Evolutionary conservation across 1,140 invertebrate genomes (phyloP).

Genomic region (Globodera ellingtonae): DNA sequence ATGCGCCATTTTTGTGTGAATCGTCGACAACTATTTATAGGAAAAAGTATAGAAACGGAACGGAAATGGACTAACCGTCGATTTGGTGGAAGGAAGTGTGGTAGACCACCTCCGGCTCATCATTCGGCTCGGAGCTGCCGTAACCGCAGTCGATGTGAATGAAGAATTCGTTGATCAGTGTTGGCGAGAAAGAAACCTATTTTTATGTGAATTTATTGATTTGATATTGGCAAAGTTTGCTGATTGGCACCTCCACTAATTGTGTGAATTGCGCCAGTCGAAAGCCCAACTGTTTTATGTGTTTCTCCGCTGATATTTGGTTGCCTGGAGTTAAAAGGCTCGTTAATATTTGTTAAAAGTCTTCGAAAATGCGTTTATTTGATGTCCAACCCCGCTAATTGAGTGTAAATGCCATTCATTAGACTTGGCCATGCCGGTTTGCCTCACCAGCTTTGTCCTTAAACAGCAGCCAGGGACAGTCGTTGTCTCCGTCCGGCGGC

Average conservation of each 20-base stretch:
- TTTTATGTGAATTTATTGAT: too few species aligned
- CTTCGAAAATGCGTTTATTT: background rate
- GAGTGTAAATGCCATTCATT: too few species aligned
- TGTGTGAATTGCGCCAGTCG: constrained; percentile 2
- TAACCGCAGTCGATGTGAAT: background rate
- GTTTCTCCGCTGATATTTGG: background rate
- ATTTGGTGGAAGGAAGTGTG: background rate
- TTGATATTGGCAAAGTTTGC: too few species aligned
- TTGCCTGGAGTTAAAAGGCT: background rate
- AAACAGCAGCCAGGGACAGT: constrained; percentile 2
- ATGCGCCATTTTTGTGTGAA: constrained; percentile 1
- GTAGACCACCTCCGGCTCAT: constrained; percentile 1
- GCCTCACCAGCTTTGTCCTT: constrained; percentile 7
- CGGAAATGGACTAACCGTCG: background rate
- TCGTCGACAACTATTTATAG: background rate
- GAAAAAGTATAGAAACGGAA: background rate
- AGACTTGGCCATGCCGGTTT: background rate
- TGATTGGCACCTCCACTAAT: background rate
- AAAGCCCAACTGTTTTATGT: constrained; percentile 11
- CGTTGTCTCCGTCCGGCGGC: background rate
- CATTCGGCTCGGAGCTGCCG: background rate
- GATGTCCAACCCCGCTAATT: too few species aligned
- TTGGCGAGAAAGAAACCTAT: background rate
- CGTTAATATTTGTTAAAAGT: background rate
- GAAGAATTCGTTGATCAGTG: constrained; percentile 5